Evolutionary conservation across 37 sponge, comb jelly and placozoan species (phyloP), one percentile per base, ranked within the genome.

Genomic region (Spongilla lacustris): DNA sequence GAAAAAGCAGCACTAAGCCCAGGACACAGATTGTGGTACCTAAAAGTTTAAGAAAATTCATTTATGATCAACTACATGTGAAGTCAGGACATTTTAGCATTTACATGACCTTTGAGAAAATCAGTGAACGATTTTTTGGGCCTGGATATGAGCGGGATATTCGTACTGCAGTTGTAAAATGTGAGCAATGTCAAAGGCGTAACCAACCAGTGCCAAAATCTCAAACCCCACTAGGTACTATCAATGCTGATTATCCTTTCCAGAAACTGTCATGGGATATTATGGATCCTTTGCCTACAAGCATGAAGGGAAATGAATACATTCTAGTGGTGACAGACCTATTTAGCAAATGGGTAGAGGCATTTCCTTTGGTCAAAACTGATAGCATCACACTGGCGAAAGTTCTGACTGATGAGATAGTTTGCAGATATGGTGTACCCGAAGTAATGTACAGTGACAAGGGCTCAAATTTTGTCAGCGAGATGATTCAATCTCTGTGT

Each of bases 361-460:
- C 81, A 67, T 83, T 72, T 70, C 27, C 74, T 30, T 46, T 83
- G 23, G 35, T 5, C 24, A 22, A 68, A 66, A 85, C 85, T 66
- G 85, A 85, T 58, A 33, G 69, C 34, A 69, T 50, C 10, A 76
- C 77, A 67, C 36, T 85, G 67, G 85, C 85, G 11, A 85, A 23
- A 27, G 77, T 76, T 6, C 67, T 85, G 29, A 66, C 69, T 24
- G 79, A 86, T 58, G 80, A 86, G 69, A 30, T 86, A 36, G 73
- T 78, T 6, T n/a, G n/a, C n/a, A n/a, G n/a, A n/a, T n/a, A n/a
- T n/a, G n/a, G 87, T 19, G 73, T 86, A 21, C 86, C 86, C 19
- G 25, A 29, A 32, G 35, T 36, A 0, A 32, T 85, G 10, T 79
- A 85, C 68, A 85, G 86, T 73, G 86, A 85, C 48, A 70, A 85